Conservation (phyloP, 1,140 invertebrate genomes). For the Diuraphis noxia region DNA sequence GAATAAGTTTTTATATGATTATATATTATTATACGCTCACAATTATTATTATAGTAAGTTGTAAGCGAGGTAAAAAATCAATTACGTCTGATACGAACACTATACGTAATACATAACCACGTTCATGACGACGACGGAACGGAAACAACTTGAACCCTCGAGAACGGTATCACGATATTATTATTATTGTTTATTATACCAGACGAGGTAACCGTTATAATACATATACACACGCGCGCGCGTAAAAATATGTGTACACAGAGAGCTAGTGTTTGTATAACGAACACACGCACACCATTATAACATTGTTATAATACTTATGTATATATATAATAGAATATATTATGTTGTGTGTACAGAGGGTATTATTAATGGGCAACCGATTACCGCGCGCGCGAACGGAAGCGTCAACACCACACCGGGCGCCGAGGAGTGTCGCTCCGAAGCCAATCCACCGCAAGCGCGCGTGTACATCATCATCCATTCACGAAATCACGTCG, state of each 20-base stretch:
- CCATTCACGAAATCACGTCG: constrained; percentile 2
- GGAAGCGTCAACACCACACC: background rate
- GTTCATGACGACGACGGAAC: background rate
- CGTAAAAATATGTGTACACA: background rate
- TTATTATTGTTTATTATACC: background rate
- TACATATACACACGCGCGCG: background rate
- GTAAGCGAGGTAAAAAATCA: background rate
- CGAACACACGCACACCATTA: background rate
- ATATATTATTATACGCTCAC: background rate
- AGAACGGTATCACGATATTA: background rate
- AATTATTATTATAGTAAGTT: background rate
- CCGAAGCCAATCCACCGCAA: background rate
- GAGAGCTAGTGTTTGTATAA: background rate
- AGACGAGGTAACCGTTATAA: background rate
- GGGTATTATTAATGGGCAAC: constrained; percentile 4
- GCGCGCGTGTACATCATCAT: background rate
- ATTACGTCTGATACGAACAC: background rate
- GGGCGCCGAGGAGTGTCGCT: background rate
- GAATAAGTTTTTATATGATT: background rate
- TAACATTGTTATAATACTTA: background rate
- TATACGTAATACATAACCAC: background rate
- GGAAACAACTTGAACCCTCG: background rate
- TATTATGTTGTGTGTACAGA: background rate
- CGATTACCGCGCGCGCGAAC: background rate
- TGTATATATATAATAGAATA: background rate